phyloP scores from a whole-genome alignment of 2,888 invertebrate genomes.

The Ophion obscuratus region DNA sequence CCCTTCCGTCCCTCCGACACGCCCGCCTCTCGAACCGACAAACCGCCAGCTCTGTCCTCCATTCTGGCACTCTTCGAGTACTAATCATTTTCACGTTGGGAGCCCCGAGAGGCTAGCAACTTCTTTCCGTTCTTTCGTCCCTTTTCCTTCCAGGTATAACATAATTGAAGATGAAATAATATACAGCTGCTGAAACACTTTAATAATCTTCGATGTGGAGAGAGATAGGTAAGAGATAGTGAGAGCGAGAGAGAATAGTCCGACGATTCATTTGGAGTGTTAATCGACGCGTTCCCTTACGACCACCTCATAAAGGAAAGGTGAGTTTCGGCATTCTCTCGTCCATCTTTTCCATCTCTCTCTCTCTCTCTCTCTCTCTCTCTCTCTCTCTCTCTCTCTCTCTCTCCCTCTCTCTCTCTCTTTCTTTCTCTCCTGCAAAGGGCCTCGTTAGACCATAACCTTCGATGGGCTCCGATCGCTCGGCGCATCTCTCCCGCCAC shows the following conservation, averaged over 20 bases:
- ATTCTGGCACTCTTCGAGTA: conserved; percentile 49
- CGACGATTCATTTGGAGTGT: conserved; percentile 65
- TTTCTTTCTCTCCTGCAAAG: conserved; percentile 10
- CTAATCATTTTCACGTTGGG: conserved; percentile 58
- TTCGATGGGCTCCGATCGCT: conserved; percentile 64
- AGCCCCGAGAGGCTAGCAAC: conserved; percentile 19
- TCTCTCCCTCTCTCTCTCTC: conserved; percentile 24
- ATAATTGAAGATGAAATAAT: conserved; percentile 49
- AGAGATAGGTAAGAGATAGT: conserved; percentile 13
- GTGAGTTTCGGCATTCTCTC: conserved; percentile 46
- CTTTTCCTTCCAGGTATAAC: conserved; percentile 19
- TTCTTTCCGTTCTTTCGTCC: conserved; percentile 4
- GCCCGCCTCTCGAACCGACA: conserved; percentile 44
- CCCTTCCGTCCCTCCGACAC: conserved; percentile 48
- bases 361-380: conserved; percentile 8
- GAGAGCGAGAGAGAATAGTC: conserved; percentile 30
- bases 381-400: conserved; percentile 21
- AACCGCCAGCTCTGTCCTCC: conserved; percentile 34
- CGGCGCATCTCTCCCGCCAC: conserved; percentile 63
- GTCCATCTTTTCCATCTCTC: conserved; percentile 32
- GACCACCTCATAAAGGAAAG: conserved; percentile 53
- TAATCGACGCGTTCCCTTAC: conserved; percentile 63
- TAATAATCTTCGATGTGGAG: conserved; percentile 38
- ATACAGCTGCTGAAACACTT: conserved; percentile 49
- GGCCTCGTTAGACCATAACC: conserved; percentile 64